phyloP scores from a whole-genome alignment of 1,140 invertebrate genomes.

The Drosophila sp. region DNA sequence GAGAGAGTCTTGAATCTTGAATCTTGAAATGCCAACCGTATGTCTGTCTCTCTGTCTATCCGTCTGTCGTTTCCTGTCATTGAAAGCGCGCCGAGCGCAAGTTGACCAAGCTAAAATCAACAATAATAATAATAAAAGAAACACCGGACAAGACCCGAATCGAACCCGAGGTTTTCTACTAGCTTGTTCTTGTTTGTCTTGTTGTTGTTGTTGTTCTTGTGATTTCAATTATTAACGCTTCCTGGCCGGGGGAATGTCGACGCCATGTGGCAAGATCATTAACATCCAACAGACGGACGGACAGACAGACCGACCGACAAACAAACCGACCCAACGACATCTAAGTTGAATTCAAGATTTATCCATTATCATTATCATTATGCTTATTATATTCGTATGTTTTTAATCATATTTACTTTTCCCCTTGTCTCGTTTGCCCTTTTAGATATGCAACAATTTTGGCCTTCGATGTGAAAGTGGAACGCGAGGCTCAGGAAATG shows the following conservation, averaged over 20 bases:
- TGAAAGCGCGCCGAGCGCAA: constrained; percentile 49
- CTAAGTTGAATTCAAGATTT: constrained; percentile 16
- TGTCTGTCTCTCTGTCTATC: not conserved
- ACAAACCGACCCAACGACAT: not conserved
- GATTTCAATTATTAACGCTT: constrained; percentile 73
- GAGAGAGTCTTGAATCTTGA: constrained; percentile 37
- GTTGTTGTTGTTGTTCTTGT: constrained; percentile 26
- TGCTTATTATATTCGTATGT: constrained; percentile 40
- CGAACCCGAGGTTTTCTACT: constrained; percentile 4
- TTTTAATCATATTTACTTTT: constrained; percentile 68
- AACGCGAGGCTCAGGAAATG: constrained; percentile 98
- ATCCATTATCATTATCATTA: constrained; percentile 57
- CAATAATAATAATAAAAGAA: constrained; percentile 11
- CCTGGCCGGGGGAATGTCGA: constrained; percentile 38
- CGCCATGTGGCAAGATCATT: constrained; percentile 62
- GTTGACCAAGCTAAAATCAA: constrained; percentile 53
- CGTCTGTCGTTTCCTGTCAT: constrained; percentile 61
- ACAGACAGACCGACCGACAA: constrained; percentile 31
- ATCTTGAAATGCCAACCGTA: constrained; percentile 66
- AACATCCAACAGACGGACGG: constrained; percentile 29
- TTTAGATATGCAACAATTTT: constrained; percentile 97
- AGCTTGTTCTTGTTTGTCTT: no score
- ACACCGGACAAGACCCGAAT: constrained; percentile 3
- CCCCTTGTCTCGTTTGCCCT: constrained; percentile 21
- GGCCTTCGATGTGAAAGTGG: constrained; percentile 99